Evolutionary conservation across 2,113 vertebrate species (phyloP).

Genomic region (Grallaria varia): DNA sequence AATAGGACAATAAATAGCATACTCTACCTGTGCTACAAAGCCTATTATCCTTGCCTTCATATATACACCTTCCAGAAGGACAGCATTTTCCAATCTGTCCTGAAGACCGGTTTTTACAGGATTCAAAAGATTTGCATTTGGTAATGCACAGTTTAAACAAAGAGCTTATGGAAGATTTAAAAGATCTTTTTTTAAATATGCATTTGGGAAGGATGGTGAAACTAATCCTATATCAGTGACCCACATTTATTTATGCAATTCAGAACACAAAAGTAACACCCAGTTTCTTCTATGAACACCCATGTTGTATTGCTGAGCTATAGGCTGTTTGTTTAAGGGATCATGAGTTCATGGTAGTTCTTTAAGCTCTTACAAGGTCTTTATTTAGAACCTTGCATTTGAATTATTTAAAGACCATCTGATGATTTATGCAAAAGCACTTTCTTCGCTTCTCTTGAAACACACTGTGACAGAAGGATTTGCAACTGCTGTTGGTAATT

Average conservation of each 20-base stretch:
- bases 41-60: constrained; percentile 83
- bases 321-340: not conserved
- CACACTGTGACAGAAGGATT: not conserved
- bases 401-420: not conserved
- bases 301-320: not conserved
- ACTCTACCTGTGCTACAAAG: constrained; percentile 79
- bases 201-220: not conserved
- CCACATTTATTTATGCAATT: not conserved
- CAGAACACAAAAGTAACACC: not conserved
- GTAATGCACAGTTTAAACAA: constrained; percentile 44
- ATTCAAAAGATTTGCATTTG: constrained; percentile 34
- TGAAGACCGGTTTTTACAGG: constrained; percentile 73
- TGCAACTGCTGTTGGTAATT: not conserved
- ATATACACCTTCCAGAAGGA: constrained; percentile 78
- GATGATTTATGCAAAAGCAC: constrained; percentile 11
- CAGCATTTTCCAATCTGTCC: constrained; percentile 73
- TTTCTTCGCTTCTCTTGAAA: not conserved
- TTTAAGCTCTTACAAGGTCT: not conserved
- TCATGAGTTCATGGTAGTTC: not conserved
- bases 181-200: not conserved
- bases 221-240: not conserved
- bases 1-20: not conserved
- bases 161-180: not conserved
- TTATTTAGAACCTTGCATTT: not conserved
- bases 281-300: not conserved